Percentiles rank a stretch among this genome's conserved stretches.
These are phyloP conservation scores for Kryptolebias marmoratus DNA, from an alignment of 2,113 vertebrate genomes.

Conservation along the genomic window DNA sequence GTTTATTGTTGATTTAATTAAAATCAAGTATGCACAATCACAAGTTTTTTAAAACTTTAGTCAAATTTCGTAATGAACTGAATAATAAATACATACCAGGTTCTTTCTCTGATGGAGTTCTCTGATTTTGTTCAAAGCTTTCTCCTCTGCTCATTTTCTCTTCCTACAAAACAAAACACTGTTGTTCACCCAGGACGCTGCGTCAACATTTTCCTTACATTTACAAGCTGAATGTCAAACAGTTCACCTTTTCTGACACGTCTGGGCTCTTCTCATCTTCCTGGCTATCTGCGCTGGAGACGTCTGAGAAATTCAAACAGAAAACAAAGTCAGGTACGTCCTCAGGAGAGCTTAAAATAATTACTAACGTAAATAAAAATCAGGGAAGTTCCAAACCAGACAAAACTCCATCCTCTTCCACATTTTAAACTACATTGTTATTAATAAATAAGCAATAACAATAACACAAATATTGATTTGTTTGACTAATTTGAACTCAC, in stretches of 20 bases:
- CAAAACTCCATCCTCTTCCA: too few species aligned
- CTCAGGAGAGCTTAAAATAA: not conserved
- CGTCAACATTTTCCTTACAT: not conserved
- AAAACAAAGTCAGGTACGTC: not conserved
- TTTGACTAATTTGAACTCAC: constrained; percentile 54
- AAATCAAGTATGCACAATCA: not conserved
- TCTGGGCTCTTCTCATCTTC: constrained; percentile 66
- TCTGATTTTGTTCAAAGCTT: constrained; percentile 61
- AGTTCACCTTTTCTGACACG: constrained; percentile 66
- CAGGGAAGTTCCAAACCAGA: not conserved
- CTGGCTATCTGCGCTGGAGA: constrained; percentile 67
- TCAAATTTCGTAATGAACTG: not conserved
- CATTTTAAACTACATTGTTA: not conserved
- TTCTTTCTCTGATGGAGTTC: constrained; percentile 33
- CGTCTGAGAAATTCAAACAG: constrained; percentile 46
- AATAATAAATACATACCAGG: constrained; percentile 35
- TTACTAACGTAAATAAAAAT: not conserved
- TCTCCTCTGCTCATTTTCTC: constrained; percentile 57
- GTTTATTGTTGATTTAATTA: not conserved
- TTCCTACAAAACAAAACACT: constrained; percentile 56
- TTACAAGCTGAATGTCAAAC: not conserved
- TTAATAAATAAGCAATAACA: not conserved
- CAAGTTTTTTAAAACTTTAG: not conserved
- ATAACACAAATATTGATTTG: constrained; percentile 61
- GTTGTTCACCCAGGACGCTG: not conserved